These are phyloP conservation scores for Tringa solitaria DNA, from an alignment of 2,113 vertebrate species.

Conservation along the genomic window DNA sequence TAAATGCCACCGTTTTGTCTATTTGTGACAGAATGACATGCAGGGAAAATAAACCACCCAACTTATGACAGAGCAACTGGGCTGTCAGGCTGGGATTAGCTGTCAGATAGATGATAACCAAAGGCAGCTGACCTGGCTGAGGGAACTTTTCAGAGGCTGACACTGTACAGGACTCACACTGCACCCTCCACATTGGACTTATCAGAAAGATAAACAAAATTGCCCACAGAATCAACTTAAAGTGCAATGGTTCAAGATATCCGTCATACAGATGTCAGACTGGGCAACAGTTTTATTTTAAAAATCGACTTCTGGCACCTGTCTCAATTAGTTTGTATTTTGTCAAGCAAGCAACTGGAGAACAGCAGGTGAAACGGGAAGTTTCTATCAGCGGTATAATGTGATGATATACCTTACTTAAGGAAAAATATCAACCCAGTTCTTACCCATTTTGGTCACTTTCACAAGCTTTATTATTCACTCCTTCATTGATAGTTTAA, in stretches of 20 bases:
- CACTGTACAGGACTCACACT: not conserved
- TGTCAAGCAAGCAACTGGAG: not conserved
- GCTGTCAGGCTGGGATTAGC: not conserved
- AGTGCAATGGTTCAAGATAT: not conserved
- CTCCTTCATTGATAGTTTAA: not conserved
- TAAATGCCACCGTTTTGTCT: not conserved
- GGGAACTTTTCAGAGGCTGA: not conserved
- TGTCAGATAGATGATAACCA: slow-evolving; percentile 3
- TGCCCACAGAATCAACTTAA: not conserved
- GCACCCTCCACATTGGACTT: not conserved
- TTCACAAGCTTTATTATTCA: not conserved
- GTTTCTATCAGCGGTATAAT: not conserved
- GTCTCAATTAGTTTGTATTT: not conserved
- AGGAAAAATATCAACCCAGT: not conserved
- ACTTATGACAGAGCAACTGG: not conserved
- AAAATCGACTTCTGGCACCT: not conserved
- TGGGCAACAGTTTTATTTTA: not conserved
- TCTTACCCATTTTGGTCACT: not conserved
- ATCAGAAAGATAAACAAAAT: not conserved
- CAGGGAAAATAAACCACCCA: not conserved
- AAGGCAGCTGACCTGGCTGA: slow-evolving; percentile 13
- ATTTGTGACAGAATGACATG: not conserved
- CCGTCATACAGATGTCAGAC: not conserved
- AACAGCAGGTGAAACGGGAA: not conserved
- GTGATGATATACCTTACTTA: not conserved